Evolutionary conservation across 2,888 invertebrate species (phyloP).

Genomic region (Clivina fossor): DNA sequence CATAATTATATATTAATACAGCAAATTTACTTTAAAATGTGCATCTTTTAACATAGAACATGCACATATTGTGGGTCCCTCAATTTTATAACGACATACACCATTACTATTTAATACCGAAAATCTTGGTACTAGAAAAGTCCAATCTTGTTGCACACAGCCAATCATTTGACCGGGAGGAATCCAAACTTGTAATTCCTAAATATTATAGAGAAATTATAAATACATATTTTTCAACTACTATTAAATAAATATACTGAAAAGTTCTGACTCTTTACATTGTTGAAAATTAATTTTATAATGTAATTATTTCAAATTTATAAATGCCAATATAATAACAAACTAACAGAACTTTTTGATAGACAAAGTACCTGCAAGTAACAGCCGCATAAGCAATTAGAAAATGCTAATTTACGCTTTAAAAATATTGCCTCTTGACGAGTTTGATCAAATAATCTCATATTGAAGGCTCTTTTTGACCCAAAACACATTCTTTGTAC

Average conservation of each 20-base stretch:
- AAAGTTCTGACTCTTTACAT: no score
- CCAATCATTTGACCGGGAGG: constrained; percentile 73
- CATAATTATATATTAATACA: constrained; percentile 13
- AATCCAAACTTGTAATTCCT: constrained; percentile 71
- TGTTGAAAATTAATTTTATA: no score
- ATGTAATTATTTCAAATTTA: no score
- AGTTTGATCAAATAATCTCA: constrained; percentile 81
- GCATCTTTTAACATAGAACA: constrained; percentile 63
- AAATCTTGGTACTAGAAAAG: constrained; percentile 67
- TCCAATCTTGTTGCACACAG: constrained; percentile 68
- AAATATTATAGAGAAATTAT: constrained; percentile 35
- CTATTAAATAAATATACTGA: background rate
- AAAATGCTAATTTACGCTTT: constrained; percentile 67
- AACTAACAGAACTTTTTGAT: no score
- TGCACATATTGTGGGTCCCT: constrained; percentile 69
- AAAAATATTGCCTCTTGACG: constrained; percentile 80
- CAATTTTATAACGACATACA: constrained; percentile 66
- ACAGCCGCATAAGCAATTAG: constrained; percentile 69
- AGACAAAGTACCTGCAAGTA: constrained; percentile 65
- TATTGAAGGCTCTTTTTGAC: constrained; percentile 69
- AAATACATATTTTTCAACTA: background rate
- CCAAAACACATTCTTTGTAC: constrained; percentile 72
- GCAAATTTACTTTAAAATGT: constrained; percentile 65
- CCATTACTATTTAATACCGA: constrained; percentile 66
- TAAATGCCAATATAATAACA: no score